These are phyloP conservation scores for Brachirus orientalis DNA, from an alignment of 2,113 vertebrate species.

Conservation along the genomic window DNA sequence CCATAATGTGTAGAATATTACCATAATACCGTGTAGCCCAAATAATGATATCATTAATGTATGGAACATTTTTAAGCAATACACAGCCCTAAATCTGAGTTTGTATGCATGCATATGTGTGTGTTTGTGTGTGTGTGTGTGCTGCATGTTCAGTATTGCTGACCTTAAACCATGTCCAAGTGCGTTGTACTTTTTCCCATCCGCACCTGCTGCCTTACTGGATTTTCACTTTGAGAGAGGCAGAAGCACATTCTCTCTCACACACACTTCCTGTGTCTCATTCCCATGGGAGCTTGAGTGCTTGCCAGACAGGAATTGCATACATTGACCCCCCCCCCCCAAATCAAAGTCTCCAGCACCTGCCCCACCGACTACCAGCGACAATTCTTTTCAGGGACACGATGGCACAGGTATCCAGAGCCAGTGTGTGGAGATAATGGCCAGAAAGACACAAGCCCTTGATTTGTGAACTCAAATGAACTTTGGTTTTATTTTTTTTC, in stretches of 20 bases:
- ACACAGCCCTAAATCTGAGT: background rate
- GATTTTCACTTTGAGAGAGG: conserved; percentile 54
- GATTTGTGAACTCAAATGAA: conserved; percentile 45
- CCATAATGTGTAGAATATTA: too few species aligned
- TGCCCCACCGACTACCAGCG: too few species aligned
- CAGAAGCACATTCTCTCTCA: conserved; percentile 25
- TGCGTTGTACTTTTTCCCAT: conserved; percentile 39
- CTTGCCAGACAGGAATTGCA: conserved; percentile 78
- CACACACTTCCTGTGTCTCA: conserved; percentile 59
- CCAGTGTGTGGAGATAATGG: conserved; percentile 34
- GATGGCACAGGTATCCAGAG: conserved; percentile 55
- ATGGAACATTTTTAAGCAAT: too few species aligned
- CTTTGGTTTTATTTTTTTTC: conserved; percentile 59
- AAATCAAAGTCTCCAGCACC: conserved; percentile 38
- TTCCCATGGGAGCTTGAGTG: conserved; percentile 74
- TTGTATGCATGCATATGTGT: too few species aligned
- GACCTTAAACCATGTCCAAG: conserved; percentile 55
- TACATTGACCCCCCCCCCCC: conserved; percentile 50
- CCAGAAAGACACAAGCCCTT: conserved; percentile 38
- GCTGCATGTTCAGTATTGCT: conserved; percentile 41
- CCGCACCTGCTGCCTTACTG: conserved; percentile 61
- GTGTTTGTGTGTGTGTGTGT: background rate
- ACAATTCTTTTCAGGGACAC: too few species aligned
- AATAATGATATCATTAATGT: too few species aligned
- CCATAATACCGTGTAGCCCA: too few species aligned